phyloP scores from a whole-genome alignment of 2,888 invertebrate species.

The Lasioglossum vierecki region DNA sequence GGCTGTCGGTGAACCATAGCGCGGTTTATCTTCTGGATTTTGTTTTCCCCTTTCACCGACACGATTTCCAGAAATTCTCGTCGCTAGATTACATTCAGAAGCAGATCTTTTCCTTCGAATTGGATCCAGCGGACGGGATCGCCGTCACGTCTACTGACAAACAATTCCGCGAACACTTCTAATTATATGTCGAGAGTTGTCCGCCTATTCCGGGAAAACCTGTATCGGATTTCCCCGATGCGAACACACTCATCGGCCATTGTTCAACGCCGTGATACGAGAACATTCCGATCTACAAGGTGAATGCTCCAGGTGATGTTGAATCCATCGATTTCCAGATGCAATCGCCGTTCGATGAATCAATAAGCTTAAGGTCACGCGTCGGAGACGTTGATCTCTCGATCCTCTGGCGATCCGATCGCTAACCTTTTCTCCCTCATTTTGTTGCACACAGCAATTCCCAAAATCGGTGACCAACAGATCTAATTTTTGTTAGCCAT shows the following conservation, averaged over 20 bases:
- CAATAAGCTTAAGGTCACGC: background rate
- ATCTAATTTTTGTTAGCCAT: background rate
- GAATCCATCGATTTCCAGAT: background rate
- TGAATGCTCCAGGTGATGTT: background rate
- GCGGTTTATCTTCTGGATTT: constrained; percentile 14
- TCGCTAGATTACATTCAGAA: constrained; percentile 10
- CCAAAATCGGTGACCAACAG: background rate
- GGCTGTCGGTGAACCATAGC: background rate
- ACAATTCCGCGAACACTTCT: constrained; percentile 28
- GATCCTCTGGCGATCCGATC: background rate
- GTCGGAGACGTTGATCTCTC: background rate
- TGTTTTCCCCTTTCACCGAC: background rate
- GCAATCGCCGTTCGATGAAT: background rate
- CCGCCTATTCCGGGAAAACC: constrained; percentile 6
- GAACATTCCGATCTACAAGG: background rate
- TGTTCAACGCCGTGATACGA: background rate
- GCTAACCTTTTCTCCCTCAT: background rate
- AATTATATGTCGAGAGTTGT: constrained; percentile 40
- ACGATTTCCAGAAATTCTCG: constrained; percentile 25
- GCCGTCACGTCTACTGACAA: constrained; percentile 18
- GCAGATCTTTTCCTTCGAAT: background rate
- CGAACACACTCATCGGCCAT: background rate
- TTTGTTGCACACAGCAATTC: background rate
- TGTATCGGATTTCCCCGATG: background rate
- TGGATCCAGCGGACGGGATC: constrained; percentile 18